A percentile compares a stretch with the other conserved stretches of the same genome.
phyloP scores from a whole-genome alignment of 2,888 invertebrate species.

The Zygogramma bicolorata region DNA sequence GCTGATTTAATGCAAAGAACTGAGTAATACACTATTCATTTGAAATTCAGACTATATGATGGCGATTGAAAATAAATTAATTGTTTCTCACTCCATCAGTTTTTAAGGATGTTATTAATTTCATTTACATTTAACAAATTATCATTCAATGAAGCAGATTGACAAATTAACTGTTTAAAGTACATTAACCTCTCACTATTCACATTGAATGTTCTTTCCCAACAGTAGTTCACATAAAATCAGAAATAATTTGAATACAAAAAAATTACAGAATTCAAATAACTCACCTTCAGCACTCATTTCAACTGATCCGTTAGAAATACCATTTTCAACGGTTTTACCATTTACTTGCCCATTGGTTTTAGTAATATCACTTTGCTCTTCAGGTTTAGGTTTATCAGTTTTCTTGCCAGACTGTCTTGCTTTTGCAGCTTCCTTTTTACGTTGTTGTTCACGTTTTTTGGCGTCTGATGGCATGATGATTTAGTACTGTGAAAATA shows the following conservation, averaged over 20 bases:
- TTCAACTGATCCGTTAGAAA: constrained; percentile 66
- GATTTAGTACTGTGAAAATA: constrained; percentile 14
- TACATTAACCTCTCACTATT: not conserved
- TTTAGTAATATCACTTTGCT: constrained; percentile 61
- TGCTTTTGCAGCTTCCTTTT: constrained; percentile 92
- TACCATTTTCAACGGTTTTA: too few species aligned
- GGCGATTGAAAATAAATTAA: too few species aligned
- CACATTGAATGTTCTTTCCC: too few species aligned
- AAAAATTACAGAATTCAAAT: not conserved
- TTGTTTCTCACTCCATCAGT: too few species aligned
- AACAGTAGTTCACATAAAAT: too few species aligned
- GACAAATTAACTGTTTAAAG: not conserved
- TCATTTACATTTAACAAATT: too few species aligned
- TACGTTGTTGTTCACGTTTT: constrained; percentile 97
- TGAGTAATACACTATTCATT: too few species aligned
- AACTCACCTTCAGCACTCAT: constrained; percentile 78
- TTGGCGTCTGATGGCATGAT: constrained; percentile 98
- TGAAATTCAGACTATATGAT: too few species aligned
- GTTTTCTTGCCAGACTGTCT: constrained; percentile 69
- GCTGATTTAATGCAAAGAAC: too few species aligned
- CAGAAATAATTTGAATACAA: too few species aligned
- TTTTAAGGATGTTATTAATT: too few species aligned
- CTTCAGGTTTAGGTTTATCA: constrained; percentile 64
- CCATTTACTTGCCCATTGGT: constrained; percentile 44
- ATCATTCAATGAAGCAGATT: not conserved